A percentile compares a stretch with the other conserved stretches of the same genome.
phyloP scores from a whole-genome alignment of 2,113 vertebrate genomes.

The Equus przewalskii region DNA sequence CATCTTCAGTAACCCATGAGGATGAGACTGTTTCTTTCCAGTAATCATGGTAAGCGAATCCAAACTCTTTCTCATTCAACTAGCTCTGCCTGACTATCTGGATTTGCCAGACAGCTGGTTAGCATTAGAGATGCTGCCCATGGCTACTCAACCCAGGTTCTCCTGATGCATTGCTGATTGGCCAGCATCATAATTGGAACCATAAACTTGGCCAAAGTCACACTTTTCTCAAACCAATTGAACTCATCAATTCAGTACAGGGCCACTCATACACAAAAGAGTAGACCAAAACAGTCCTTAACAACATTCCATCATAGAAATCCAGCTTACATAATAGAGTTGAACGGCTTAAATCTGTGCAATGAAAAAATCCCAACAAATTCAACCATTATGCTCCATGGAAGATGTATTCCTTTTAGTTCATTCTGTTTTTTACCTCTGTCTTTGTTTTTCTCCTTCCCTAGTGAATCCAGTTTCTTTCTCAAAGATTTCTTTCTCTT shows the following conservation, averaged over 20 bases:
- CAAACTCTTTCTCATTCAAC: slow-evolving; percentile 67
- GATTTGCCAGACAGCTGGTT: slow-evolving; percentile 80
- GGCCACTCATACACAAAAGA: slow-evolving; percentile 62
- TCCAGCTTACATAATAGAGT: slow-evolving; percentile 65
- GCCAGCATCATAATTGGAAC: slow-evolving; percentile 74
- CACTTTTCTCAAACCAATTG: slow-evolving; percentile 59
- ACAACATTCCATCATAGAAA: slow-evolving; percentile 60
- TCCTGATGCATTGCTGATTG: slow-evolving; percentile 57
- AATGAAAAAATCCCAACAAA: slow-evolving; percentile 63
- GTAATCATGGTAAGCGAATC: slow-evolving; percentile 35
- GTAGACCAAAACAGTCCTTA: slow-evolving; percentile 55
- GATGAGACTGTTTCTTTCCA: slow-evolving; percentile 55
- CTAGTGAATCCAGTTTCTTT: slow-evolving; percentile 97
- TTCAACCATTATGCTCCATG: slow-evolving; percentile 48
- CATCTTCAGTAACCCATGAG: slow-evolving; percentile 26
- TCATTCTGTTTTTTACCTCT: slow-evolving; percentile 91
- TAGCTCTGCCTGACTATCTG: slow-evolving; percentile 61
- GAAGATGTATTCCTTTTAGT: slow-evolving; percentile 47
- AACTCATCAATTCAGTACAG: slow-evolving; percentile 71
- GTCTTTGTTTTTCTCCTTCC: slow-evolving; percentile 98
- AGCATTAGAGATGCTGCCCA: slow-evolving; percentile 67
- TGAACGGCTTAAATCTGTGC: slow-evolving; percentile 36
- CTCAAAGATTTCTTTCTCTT: slow-evolving; percentile 97
- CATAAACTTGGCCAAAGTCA: slow-evolving; percentile 65
- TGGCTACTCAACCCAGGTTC: slow-evolving; percentile 59